Conservation (phyloP, 2,113 vertebrate species). For the Proteles cristata region DNA sequence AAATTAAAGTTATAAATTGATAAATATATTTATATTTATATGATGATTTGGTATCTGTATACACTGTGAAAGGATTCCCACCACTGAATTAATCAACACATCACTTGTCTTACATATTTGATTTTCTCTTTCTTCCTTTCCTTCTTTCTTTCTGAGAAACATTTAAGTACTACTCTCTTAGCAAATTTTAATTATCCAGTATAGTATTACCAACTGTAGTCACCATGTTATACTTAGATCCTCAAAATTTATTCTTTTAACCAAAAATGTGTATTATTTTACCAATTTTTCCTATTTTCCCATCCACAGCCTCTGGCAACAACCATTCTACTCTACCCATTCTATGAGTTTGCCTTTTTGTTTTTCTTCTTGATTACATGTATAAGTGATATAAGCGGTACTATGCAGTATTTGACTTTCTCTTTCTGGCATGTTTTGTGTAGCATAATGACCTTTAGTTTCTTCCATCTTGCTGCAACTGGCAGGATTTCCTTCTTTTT, state of each 20-base stretch:
- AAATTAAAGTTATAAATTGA: too few species aligned
- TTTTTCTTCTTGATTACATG: neutral
- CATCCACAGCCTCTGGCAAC: neutral
- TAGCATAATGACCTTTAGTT: neutral
- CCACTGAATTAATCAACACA: neutral
- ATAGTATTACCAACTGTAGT: neutral
- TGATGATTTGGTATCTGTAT: neutral
- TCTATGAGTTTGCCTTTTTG: neutral
- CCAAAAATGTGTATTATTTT: neutral
- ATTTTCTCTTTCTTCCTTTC: neutral
- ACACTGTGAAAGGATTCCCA: neutral
- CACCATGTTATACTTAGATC: neutral
- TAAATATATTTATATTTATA: neutral
- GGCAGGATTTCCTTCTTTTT: neutral
- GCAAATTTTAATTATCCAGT: neutral
- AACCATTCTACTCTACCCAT: neutral
- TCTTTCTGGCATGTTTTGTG: neutral
- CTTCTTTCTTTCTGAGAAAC: neutral
- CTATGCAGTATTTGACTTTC: neutral
- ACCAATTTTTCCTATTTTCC: neutral
- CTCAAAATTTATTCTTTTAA: neutral
- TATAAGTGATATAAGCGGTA: neutral
- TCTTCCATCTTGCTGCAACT: neutral
- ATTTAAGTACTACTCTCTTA: neutral
- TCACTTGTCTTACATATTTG: neutral